Evolutionary conservation across 30 jellyfish, hydroid and myxozoan species (phyloP).

Genomic region (Catostylus mosaicus): DNA sequence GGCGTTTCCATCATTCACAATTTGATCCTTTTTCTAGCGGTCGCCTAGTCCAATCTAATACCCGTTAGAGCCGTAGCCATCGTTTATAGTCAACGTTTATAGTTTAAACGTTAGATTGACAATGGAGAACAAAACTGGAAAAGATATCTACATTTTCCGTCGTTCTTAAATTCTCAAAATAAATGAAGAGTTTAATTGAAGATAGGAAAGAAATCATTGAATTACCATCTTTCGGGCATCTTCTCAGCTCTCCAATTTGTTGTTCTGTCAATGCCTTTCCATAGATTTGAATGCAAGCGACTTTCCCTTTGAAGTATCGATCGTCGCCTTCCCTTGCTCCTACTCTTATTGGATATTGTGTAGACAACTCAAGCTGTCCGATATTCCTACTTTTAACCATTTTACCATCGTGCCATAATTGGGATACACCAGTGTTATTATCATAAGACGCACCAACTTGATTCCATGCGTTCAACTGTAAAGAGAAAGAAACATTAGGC

Average conservation of each 20-base stretch:
- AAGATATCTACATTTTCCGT: too few species aligned
- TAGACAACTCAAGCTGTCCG: constrained; percentile 89
- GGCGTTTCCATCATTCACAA: too few species aligned
- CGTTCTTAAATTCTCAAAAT: too few species aligned
- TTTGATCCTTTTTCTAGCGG: too few species aligned
- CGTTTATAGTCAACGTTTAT: too few species aligned
- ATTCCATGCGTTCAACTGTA: constrained; percentile 88
- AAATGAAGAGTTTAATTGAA: too few species aligned
- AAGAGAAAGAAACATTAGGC: neutral
- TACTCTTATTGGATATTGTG: constrained; percentile 85
- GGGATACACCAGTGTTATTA: constrained; percentile 96
- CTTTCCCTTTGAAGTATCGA: constrained; percentile 89
- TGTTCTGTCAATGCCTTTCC: constrained; percentile 84
- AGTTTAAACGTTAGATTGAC: too few species aligned
- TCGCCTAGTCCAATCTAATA: too few species aligned
- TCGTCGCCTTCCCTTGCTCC: constrained; percentile 99
- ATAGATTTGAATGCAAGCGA: constrained; percentile 88
- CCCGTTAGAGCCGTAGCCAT: too few species aligned
- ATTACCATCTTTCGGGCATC: constrained; percentile 87
- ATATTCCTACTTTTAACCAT: constrained; percentile 98
- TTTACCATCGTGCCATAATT: constrained; percentile 98
- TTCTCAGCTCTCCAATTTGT: constrained; percentile 91
- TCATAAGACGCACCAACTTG: constrained; percentile 99
- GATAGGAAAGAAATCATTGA: too few species aligned
- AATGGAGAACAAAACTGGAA: too few species aligned